Conservation (phyloP, 2,888 invertebrate genomes). For the Limnephilus rhombicus region DNA sequence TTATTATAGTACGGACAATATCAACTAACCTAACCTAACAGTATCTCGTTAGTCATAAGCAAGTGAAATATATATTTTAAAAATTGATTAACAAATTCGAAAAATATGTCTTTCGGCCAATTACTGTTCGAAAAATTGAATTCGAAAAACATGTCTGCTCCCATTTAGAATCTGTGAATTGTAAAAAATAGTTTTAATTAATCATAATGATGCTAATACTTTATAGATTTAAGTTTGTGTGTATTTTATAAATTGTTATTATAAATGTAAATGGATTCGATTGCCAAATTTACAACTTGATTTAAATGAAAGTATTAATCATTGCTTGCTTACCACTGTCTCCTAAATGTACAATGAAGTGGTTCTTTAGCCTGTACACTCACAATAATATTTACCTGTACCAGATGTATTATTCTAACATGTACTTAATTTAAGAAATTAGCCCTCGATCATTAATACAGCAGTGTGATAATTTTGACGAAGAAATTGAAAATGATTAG, state of each 20-base stretch:
- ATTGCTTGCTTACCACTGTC: not conserved
- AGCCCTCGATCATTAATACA: not conserved
- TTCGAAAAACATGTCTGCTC: too few relatives aligned
- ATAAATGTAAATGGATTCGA: not conserved
- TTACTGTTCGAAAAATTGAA: too few relatives aligned
- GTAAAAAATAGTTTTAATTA: not conserved
- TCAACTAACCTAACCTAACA: too few relatives aligned
- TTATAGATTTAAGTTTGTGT: not conserved
- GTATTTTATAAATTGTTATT: not conserved
- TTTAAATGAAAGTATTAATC: not conserved
- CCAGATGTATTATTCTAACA: not conserved
- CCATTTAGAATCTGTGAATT: not conserved
- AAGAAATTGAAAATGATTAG: not conserved
- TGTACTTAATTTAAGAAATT: too few relatives aligned
- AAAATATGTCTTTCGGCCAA: too few relatives aligned
- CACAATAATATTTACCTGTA: not conserved
- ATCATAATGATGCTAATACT: not conserved
- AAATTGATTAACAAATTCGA: too few relatives aligned
- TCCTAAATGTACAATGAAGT: not conserved
- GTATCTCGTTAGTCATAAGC: too few relatives aligned
- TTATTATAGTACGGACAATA: too few relatives aligned
- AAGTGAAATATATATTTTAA: too few relatives aligned
- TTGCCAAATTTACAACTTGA: not conserved
- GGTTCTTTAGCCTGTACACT: not conserved
- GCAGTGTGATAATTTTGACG: not conserved